Conservation (phyloP, 2,888 invertebrate genomes). For the Folsomia candida region DNA sequence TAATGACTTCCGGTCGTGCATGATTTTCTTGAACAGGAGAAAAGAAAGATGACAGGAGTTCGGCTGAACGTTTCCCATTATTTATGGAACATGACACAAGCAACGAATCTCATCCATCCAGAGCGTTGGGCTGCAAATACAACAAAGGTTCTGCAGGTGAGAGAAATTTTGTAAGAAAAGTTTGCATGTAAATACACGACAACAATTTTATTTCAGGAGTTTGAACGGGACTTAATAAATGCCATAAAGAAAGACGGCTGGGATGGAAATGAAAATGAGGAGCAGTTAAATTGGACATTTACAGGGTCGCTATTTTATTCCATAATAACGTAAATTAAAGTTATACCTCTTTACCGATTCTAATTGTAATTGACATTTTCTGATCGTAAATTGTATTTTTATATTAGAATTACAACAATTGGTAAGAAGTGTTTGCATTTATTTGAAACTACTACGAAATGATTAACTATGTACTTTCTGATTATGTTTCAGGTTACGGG, state of each 20-base stretch:
- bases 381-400: neutral
- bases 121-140: slow-evolving; percentile 78
- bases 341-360: too few species aligned
- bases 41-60: slow-evolving; percentile 69
- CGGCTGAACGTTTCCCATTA: slow-evolving; percentile 73
- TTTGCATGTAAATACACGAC: too few species aligned
- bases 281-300: slow-evolving; percentile 74
- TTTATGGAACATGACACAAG: slow-evolving; percentile 71
- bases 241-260: slow-evolving; percentile 83
- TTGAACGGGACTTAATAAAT: slow-evolving; percentile 70
- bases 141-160: slow-evolving; percentile 57
- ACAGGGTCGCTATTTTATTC: slow-evolving; percentile 89
- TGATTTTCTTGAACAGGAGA: slow-evolving; percentile 64
- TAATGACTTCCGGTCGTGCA: too few species aligned
- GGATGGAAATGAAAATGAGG: slow-evolving; percentile 69
- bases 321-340: slow-evolving; percentile 72
- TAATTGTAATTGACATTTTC: neutral
- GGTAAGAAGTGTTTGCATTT: slow-evolving; percentile 64
- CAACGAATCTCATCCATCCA: slow-evolving; percentile 65
- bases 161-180: neutral
- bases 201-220: slow-evolving; percentile 55
- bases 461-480: neutral
- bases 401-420: slow-evolving; percentile 91
- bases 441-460: neutral
- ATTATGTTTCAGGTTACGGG: neutral